These are phyloP conservation scores for Cathartes aura DNA, from an alignment of 2,113 vertebrate species.

Conservation along the genomic window DNA sequence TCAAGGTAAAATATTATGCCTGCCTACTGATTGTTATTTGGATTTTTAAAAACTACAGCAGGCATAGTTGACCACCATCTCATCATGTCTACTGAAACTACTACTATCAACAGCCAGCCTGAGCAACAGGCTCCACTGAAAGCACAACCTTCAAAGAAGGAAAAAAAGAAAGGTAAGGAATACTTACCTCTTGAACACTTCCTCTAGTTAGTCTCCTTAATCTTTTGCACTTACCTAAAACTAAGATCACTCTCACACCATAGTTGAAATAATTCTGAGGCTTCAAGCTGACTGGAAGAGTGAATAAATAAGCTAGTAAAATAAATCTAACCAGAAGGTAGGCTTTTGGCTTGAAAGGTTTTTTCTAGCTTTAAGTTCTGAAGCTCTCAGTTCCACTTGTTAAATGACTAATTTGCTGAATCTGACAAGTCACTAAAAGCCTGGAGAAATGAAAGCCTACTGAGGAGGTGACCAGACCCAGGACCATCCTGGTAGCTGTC, in stretches of 20 bases:
- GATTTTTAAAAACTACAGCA: not conserved
- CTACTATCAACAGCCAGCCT: constrained; percentile 59
- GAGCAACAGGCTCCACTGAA: constrained; percentile 69
- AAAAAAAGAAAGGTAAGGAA: constrained; percentile 84
- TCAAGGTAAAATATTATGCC: constrained; percentile 9
- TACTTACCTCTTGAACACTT: not conserved
- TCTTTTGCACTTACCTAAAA: not conserved
- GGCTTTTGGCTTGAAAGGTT: not conserved
- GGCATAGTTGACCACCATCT: not conserved
- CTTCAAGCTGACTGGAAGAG: not conserved
- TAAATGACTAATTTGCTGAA: not conserved
- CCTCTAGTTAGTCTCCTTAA: not conserved
- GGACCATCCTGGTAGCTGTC: not conserved
- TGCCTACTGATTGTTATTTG: constrained; percentile 11
- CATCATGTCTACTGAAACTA: constrained; percentile 83
- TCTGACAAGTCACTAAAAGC: not conserved
- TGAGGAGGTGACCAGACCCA: not conserved
- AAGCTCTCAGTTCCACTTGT: not conserved
- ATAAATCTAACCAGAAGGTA: not conserved
- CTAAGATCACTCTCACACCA: not conserved
- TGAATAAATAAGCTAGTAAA: not conserved
- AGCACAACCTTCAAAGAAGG: constrained; percentile 80
- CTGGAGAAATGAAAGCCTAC: not conserved
- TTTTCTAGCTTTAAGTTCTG: not conserved
- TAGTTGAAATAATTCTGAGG: not conserved